Evolutionary conservation across 2,113 vertebrate genomes (phyloP), one percentile per base, ranked within the genome.

Genomic region (Mesoclemmys tuberculata): DNA sequence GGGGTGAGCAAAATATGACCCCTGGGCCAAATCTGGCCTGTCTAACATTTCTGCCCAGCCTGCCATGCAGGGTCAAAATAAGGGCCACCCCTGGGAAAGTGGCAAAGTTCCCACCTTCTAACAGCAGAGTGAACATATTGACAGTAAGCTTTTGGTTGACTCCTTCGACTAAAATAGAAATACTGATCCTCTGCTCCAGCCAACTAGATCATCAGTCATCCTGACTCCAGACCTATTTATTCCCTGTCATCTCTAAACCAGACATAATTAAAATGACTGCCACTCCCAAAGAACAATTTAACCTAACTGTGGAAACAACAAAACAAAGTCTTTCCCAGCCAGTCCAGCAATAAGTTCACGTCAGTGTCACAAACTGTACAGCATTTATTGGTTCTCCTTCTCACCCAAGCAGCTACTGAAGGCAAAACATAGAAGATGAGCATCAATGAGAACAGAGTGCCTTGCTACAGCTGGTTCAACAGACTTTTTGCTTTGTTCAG

Each of bases 201-300:
- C 93, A 84, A 44, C 85, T 93, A 38, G 35, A 74, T 41, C 31
- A 41, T 85, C 84, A 84, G 41, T 35, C 56, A n/a, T 54, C 90
- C 93, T 90, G 52, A 6, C 80, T 89, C 55, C 94, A 87, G 2
- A 27, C 54, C 24, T 16, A 58, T n/a, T n/a, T n/a, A 84, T 41
- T 86, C 93, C 41, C 82, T 84, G 80, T 13, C 46, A 21, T 44
- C 13, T 87, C 77, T 71, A 80, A 86, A 46, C 27, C 58, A 80
- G 64, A 10, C 35, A 14, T 8, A 21, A 26, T 58, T 82, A 89
- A 95, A 94, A 71, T 6, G 31, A 58, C 82, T 87, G 48, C 35
- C 27, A 29, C 38, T 75, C 80, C 92, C 78, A 4, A 84, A 54
- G 93, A 93, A 84, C 16, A 48, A 84, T 75, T 96, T 54, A 93